Conservation (phyloP, 1,140 invertebrate genomes). For the Euglossa dilemma region DNA sequence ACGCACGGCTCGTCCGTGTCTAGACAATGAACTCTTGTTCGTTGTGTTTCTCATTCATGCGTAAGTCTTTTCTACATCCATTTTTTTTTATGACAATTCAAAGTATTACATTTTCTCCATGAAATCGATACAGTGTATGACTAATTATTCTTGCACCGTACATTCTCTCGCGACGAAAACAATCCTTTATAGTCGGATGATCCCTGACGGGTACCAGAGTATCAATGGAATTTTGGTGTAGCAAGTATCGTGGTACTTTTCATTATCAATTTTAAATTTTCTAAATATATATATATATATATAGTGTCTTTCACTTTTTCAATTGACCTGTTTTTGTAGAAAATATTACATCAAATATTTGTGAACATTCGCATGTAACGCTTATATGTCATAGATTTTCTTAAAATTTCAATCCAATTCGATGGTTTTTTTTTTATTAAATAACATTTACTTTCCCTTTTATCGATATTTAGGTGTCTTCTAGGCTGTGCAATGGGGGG, state of each 20-base stretch:
- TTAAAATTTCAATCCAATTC: not conserved
- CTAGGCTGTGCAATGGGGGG: conserved; percentile 78
- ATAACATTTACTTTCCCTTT: not conserved
- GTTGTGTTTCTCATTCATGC: conserved; percentile 58
- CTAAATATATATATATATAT: not conserved
- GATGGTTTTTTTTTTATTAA: not conserved
- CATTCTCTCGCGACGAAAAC: conserved; percentile 5
- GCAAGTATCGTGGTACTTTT: conserved; percentile 11
- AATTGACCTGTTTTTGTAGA: not conserved
- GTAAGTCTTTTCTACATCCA: conserved; percentile 48
- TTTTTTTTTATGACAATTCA: conserved; percentile 13
- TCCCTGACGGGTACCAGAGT: not conserved
- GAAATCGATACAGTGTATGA: not conserved
- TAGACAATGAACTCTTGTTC: conserved; percentile 60
- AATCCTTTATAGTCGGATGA: conserved; percentile 9
- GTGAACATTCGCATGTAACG: not conserved
- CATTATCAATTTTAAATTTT: not conserved
- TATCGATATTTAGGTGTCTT: conserved; percentile 74
- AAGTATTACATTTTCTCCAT: not conserved
- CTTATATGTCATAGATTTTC: not conserved
- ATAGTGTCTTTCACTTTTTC: not conserved
- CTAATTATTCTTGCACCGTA: not conserved
- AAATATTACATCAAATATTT: not conserved
- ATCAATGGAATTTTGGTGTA: conserved; percentile 6
- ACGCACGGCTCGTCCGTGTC: conserved; percentile 49